Percentiles rank a stretch among this genome's conserved stretches.
phyloP scores from a whole-genome alignment of 2,113 vertebrate species.

The Ranitomeya imitator region DNA sequence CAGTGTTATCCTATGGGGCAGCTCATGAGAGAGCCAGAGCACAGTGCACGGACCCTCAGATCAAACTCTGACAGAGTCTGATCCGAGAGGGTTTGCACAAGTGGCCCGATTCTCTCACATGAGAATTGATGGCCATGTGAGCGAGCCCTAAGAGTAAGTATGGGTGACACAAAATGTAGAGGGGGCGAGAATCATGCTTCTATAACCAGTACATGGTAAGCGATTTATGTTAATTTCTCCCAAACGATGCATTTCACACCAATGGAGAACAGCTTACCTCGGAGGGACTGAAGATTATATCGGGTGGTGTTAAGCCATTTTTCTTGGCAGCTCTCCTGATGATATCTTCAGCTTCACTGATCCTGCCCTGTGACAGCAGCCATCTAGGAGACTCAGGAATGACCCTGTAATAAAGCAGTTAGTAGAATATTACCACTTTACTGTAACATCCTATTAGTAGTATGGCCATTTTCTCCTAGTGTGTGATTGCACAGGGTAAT shows the following conservation, averaged over 20 bases:
- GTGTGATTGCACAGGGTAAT: not conserved
- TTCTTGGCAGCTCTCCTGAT: constrained; percentile 81
- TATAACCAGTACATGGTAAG: not conserved
- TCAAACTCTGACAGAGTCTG: no score
- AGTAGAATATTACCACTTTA: not conserved
- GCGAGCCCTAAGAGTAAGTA: no score
- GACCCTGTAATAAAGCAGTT: constrained; percentile 73
- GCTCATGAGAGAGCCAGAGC: no score
- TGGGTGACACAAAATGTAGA: no score
- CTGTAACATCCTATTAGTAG: not conserved
- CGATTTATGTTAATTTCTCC: not conserved
- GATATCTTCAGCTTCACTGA: constrained; percentile 82
- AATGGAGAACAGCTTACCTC: constrained; percentile 72
- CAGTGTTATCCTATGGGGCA: no score
- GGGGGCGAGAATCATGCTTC: no score
- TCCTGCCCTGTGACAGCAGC: constrained; percentile 85
- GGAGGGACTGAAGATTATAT: constrained; percentile 69
- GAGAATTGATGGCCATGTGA: no score
- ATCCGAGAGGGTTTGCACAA: no score
- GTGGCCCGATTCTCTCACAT: no score
- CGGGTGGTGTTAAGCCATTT: constrained; percentile 74
- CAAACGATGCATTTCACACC: not conserved
- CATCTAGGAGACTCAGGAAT: constrained; percentile 94
- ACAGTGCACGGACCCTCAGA: no score
- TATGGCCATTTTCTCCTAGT: not conserved